Base-by-base conservation (phyloP, 1,140 invertebrate species). In the Platyura marginata region DNA sequence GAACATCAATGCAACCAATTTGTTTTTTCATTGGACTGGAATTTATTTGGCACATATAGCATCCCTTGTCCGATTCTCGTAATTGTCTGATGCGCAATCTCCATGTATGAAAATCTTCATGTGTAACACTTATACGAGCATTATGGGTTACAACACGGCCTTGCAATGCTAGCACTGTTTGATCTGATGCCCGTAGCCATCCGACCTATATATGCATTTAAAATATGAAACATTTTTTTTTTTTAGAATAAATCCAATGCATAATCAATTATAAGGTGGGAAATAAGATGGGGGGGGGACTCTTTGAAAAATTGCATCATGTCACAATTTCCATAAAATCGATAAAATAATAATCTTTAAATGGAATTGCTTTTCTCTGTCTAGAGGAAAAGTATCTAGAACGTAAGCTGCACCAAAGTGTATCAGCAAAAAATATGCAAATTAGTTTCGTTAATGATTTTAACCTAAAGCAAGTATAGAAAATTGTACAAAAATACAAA, bases 1-100 rank as follows among this genome's bases (percentile, higher is more conserved):
- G 74, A 16, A 93, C 84, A 61, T 90, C 82, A 37, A 93, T 74
- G 62, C 86, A 90, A 32, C 84, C 89, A 33, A 84, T 67, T 57
- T 82, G 79, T 52, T 81, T 88, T 59, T 82, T 85, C 82, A 91
- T 90, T 19, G 81, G 75, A 44, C 72, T 79, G 5, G 87, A 88
- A 60, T 91, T 92, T 48, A 92, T 78, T 62, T 87, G 82, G 54
- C 81, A 87, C 80, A 86, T 85, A 56, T 87, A 87, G 54, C 80
- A 84, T 21, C 79, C 81, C 22, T 74, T 67, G 56, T 84, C 81
- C 29, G 72, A 68, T 43, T 80, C 75, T 47, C 76, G 74, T 35
- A 83, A 59, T 47, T 79, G 75, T 48, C 77, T 61, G 48, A 86
- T 77, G 54, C 83, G 74, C 10, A 85, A 70, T 55, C 80, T 76